Conservation (phyloP, 2,888 invertebrate genomes). For the Sesia bembeciformis region DNA sequence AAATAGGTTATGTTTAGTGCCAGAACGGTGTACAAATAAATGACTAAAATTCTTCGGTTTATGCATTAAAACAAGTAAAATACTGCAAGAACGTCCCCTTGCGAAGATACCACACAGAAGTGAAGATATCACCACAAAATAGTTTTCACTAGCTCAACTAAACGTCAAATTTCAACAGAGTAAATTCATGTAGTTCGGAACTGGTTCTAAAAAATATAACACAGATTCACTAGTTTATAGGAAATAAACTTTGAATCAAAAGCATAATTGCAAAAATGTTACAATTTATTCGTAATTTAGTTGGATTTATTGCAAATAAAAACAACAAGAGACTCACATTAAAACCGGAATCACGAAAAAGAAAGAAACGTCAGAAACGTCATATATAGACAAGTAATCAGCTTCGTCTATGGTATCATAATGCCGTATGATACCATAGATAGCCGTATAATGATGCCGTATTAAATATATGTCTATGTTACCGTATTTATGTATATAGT, state of each 20-base stretch:
- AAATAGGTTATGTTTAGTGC: conserved; percentile 8
- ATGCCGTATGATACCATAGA: no score
- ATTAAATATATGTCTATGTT: no score
- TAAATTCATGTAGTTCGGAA: background rate
- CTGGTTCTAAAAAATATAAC: conserved; percentile 34
- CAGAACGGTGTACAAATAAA: conserved; percentile 26
- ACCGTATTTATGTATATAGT: no score
- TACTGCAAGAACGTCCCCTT: no score
- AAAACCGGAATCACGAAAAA: conserved; percentile 67
- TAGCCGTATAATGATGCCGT: no score
- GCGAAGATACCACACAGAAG: no score
- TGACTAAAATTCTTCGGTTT: conserved; percentile 11
- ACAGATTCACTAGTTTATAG: conserved; percentile 37
- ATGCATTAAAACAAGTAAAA: no score
- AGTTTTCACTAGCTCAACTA: no score
- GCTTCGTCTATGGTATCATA: no score
- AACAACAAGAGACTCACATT: conserved; percentile 63
- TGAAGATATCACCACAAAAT: no score
- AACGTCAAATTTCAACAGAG: background rate
- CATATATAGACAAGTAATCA: no score
- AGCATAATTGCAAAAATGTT: conserved; percentile 21
- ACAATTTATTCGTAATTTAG: conserved; percentile 29
- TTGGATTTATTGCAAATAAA: conserved; percentile 52
- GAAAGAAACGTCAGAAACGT: conserved; percentile 16
- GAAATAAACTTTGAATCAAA: conserved; percentile 22